These are phyloP conservation scores for Xanthorhoe designata DNA, from an alignment of 2,888 invertebrate species.

Conservation along the genomic window DNA sequence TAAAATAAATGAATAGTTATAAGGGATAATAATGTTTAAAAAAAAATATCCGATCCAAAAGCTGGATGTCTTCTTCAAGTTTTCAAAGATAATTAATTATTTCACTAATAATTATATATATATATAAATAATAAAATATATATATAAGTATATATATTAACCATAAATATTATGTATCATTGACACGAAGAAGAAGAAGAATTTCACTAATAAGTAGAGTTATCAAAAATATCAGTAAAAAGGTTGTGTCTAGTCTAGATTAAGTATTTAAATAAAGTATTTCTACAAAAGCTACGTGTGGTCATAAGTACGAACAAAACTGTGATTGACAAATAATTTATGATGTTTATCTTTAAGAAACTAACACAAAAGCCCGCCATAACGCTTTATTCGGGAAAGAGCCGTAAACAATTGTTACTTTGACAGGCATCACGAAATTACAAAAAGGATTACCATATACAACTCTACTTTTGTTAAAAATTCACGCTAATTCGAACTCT, in stretches of 20 bases:
- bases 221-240: background rate
- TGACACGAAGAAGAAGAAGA: too few species aligned
- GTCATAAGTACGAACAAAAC: conserved; percentile 66
- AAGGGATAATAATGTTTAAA: too few species aligned
- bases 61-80: too few species aligned
- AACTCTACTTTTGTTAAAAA: conserved; percentile 17
- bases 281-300: conserved; percentile 65
- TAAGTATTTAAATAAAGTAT: conserved; percentile 44
- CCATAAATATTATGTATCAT: too few species aligned
- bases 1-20: too few species aligned
- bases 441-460: conserved; percentile 73
- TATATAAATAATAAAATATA: too few species aligned
- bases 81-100: too few species aligned
- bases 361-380: conserved; percentile 73
- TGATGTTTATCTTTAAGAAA: conserved; percentile 75
- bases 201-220: too few species aligned
- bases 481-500: conserved; percentile 51
- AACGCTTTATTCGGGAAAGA: conserved; percentile 64
- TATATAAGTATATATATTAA: too few species aligned
- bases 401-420: conserved; percentile 78
- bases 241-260: background rate
- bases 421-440: conserved; percentile 75
- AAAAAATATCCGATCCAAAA: too few species aligned
- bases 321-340: conserved; percentile 69
- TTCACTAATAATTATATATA: too few species aligned